Percentiles rank a stretch among this genome's conserved stretches.
Evolutionary conservation across 2,888 invertebrate species (phyloP).

Genomic region (Melinopterus prodromus): DNA sequence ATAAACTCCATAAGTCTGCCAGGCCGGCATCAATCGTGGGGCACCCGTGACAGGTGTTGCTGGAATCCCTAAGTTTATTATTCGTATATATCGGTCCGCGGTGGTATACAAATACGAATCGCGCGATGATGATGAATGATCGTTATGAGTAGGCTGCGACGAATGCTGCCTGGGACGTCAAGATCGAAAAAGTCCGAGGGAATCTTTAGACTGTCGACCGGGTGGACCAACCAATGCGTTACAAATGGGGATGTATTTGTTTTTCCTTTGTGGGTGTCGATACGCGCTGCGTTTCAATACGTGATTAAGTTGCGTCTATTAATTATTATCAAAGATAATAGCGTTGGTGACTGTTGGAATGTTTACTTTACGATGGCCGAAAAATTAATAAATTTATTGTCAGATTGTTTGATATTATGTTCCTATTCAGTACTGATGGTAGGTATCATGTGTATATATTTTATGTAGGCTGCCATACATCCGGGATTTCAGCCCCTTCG

Average conservation of each 20-base stretch:
- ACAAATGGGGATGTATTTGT: slow-evolving; percentile 4
- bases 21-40: neutral
- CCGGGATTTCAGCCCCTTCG: too few species aligned
- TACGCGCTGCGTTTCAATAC: neutral
- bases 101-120: slow-evolving; percentile 4
- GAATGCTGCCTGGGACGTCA: neutral
- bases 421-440: too few species aligned
- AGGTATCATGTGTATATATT: too few species aligned
- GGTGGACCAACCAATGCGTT: neutral
- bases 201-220: neutral
- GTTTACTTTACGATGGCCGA: neutral
- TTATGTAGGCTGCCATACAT: too few species aligned
- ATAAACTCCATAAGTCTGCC: neutral
- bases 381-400: neutral
- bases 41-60: slow-evolving; percentile 4
- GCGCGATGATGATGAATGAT: slow-evolving; percentile 4
- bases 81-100: neutral
- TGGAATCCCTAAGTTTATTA: slow-evolving; percentile 4
- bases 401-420: too few species aligned
- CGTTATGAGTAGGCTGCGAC: neutral
- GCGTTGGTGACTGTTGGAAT: neutral
- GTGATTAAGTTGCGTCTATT: neutral
- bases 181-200: neutral
- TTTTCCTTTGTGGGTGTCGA: neutral
- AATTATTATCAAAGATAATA: neutral